A percentile compares a stretch with the other conserved stretches of the same genome.
Conservation (phyloP, 64 coral and sea anemone genomes). For the Montipora capricornis region DNA sequence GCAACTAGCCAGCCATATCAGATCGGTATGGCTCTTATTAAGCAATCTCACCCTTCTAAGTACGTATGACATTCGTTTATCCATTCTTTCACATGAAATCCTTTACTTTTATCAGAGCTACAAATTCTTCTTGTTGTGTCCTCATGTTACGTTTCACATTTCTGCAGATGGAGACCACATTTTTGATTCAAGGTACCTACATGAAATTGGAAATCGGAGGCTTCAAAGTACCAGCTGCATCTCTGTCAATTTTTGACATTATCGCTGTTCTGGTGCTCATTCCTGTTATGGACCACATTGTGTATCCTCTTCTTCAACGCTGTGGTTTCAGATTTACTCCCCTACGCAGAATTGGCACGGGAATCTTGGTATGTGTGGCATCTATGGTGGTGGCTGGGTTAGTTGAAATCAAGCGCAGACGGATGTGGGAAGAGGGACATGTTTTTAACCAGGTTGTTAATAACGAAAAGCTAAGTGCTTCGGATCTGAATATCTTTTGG, state of each 20-base stretch:
- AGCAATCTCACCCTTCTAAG: too few relatives aligned
- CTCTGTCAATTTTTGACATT: slow-evolving; percentile 61
- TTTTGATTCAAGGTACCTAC: slow-evolving; percentile 65
- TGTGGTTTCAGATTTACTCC: slow-evolving; percentile 73
- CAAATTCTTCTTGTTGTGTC: too few relatives aligned
- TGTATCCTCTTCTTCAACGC: slow-evolving; percentile 58
- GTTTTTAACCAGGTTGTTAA: slow-evolving; percentile 41
- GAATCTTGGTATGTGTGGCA: slow-evolving; percentile 63
- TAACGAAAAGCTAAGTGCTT: slow-evolving; percentile 48
- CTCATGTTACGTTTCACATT: too few relatives aligned
- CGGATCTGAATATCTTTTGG: slow-evolving; percentile 60
- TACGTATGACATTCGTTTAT: too few relatives aligned
- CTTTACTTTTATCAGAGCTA: too few relatives aligned
- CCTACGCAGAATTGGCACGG: slow-evolving; percentile 72
- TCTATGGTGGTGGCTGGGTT: slow-evolving; percentile 71
- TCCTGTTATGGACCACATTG: slow-evolving; percentile 59
- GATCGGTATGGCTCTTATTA: too few relatives aligned
- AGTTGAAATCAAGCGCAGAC: slow-evolving; percentile 59
- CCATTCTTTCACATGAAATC: too few relatives aligned
- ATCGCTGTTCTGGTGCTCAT: slow-evolving; percentile 55
- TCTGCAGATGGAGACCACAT: slow-evolving; percentile 26
- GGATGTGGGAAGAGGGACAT: slow-evolving; percentile 25
- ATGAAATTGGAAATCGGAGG: slow-evolving; percentile 57
- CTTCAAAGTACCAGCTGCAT: slow-evolving; percentile 56
- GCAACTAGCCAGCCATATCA: too few relatives aligned